Base-by-base conservation (phyloP, 2,797 vertebrate genomes). In the Microctenopoma lineatum region DNA sequence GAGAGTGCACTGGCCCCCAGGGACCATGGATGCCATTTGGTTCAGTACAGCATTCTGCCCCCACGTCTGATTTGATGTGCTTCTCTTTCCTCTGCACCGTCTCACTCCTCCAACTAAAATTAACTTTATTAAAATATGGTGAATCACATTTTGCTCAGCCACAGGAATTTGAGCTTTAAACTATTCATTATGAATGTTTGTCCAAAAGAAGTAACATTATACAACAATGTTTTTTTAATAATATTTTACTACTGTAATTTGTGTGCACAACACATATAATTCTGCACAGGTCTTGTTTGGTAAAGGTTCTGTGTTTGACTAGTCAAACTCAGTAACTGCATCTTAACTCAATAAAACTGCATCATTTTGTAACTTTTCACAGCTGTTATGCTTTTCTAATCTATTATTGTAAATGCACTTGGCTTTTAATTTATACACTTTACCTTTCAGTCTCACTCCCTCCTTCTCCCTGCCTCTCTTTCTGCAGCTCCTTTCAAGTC, bases 1-100 rank as follows among this genome's bases (percentile, higher is more conserved):
- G 79, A 71, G 79, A 72, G 61, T 77, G 62, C 62, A 84, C 61
- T 36, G 79, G 66, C 62, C 80, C 62, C 69, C 38, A 34, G 72
- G 75, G 81, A 71, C 41, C 67, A 63, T 7, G 39, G 75, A 76
- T 76, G 44, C 50, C 70, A 74, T 84, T 79, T 83, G 70, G 66
- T 62, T 78, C 59, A 59, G 48, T 47, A 34, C 32, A 66, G 60
- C 56, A 75, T 36, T 75, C 38, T 38, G 41, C 42, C 58, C 63
- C 54, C 63, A 38, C 66, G 60, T 60, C 26, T 11, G 16, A 68
- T 73, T 66, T 56, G 26, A 72, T 77, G 66, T 84, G 60, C 56
- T 45, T 66, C 34, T 79, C 27, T 39, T 13, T 52, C 59, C 16
- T 21, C 61, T 66, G 34, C 7, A 2, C 18, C 52, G 55, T 14